Percentiles rank a stretch among this genome's conserved stretches.
Conservation (phyloP, 2,113 vertebrate species). For the Myocastor coypus region DNA sequence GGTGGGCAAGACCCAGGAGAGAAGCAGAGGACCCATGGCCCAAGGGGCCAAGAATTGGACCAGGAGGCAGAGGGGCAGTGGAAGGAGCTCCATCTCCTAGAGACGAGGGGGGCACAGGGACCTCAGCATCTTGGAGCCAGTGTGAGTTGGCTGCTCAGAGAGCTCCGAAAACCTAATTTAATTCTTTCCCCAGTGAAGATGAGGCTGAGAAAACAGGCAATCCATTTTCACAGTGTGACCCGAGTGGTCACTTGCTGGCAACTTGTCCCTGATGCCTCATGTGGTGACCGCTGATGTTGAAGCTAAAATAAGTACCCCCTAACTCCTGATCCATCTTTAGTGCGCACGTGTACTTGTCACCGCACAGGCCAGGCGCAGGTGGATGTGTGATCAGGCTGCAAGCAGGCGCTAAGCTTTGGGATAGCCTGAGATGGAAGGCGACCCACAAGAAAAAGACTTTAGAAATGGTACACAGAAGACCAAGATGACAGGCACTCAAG, state of each 20-base stretch:
- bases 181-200: constrained; percentile 5
- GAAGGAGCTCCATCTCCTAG: neutral
- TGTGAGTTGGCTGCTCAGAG: neutral
- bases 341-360: fast-evolving
- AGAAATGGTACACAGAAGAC: too few species aligned
- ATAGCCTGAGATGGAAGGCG: neutral
- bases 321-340: too few species aligned
- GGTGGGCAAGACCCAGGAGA: neutral
- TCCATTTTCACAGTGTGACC: neutral
- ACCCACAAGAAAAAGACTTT: neutral
- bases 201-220: constrained; percentile 19
- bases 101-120: neutral
- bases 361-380: neutral
- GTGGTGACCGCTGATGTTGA: constrained; percentile 1
- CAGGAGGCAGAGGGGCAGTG: neutral
- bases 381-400: neutral
- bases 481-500: too few species aligned
- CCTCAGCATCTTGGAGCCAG: neutral
- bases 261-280: neutral
- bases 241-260: neutral
- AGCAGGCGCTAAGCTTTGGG: too few species aligned
- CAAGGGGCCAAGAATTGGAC: neutral
- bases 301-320: neutral
- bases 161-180: neutral
- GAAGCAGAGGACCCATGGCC: neutral